Evolutionary conservation across 1,140 invertebrate species (phyloP).

Genomic region (Listronotus bonariensis): DNA sequence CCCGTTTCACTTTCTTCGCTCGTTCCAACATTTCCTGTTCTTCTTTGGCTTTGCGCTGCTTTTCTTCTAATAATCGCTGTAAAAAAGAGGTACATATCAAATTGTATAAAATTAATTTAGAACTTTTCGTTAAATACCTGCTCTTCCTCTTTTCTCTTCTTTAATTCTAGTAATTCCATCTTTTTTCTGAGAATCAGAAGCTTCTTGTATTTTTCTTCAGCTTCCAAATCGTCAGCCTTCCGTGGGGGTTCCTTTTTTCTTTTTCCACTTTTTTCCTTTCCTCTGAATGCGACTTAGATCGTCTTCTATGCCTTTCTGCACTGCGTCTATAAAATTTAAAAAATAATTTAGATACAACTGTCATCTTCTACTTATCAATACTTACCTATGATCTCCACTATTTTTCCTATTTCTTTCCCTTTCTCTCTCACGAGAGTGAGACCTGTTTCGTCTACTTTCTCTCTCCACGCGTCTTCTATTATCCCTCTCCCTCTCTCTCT

Average conservation of each 20-base stretch:
- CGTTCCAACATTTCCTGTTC: constrained; percentile 59
- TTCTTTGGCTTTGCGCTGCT: constrained; percentile 56
- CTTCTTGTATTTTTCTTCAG: constrained; percentile 56
- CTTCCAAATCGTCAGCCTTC: constrained; percentile 51
- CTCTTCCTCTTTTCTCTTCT: constrained; percentile 53
- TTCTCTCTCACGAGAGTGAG: constrained; percentile 10
- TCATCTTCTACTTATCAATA: background rate
- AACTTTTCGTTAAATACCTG: constrained; percentile 30
- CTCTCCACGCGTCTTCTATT: background rate
- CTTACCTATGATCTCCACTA: constrained; percentile 12
- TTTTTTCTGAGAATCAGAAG: constrained; percentile 60
- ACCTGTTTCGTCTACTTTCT: constrained; percentile 6
- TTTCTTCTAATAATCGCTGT: constrained; percentile 57
- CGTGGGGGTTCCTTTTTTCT: constrained; percentile 16
- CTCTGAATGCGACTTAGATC: constrained; percentile 37
- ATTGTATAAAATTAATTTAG: background rate
- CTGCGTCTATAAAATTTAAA: constrained; percentile 11
- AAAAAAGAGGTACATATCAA: constrained; percentile 1
- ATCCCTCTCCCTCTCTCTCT: constrained; percentile 7
- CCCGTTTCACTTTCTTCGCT: constrained; percentile 55
- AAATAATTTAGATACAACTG: background rate
- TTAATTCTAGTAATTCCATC: constrained; percentile 58
- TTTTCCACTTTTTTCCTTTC: constrained; percentile 32
- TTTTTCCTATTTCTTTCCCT: background rate
- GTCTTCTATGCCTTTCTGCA: constrained; percentile 36